Evolutionary conservation across 2,113 vertebrate species (phyloP), one percentile per base, ranked within the genome.

Genomic region (Cnemophilus loriae): DNA sequence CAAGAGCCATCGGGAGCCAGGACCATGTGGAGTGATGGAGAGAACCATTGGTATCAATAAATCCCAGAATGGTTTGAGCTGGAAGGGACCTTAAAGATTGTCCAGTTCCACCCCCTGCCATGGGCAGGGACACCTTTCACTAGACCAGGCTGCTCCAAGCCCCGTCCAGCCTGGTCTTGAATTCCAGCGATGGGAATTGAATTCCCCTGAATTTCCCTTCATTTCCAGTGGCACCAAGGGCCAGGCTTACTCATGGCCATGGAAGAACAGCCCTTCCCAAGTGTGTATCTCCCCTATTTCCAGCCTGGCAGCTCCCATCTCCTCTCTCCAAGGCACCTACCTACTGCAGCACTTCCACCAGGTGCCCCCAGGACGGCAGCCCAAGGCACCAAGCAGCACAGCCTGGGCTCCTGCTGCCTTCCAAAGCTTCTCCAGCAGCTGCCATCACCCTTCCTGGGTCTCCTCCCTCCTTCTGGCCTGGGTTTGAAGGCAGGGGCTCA

Each of bases 171-270:
- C 28, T 20, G 30, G 24, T 16, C n/a, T 63, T 63, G n/a, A 24
- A 70, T 15, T 55, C 16, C 16, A 70, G 56, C 41, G 16, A 47
- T 30, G 28, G 16, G 8, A 70, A 46, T 0, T 44, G 24, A 65
- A 63, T 32, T 56, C 10, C 39, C 39, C 32, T 56, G 20, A 75
- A 61, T 21, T 67, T 73, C 32, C 28, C 24, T 41, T 73, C 3
- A 0, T 52, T 59, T 74, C 11, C 0, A 0, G 42, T 30, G 24
- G 64, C 47, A 71, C 24, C 0, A 4, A 87, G 44, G 55, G 46
- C 10, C 44, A 33, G 41, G 50, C 24, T 64, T 2, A 2, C 39
- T 53, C 35, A 50, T 1, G 13, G 30, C 39, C 17, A 30, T 42
- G 23, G 42, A 77, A 74, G 14, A 81, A 81, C 9, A 64, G 28